These are phyloP conservation scores for Mythimna pallens DNA, from an alignment of 2,888 invertebrate genomes.

Conservation along the genomic window DNA sequence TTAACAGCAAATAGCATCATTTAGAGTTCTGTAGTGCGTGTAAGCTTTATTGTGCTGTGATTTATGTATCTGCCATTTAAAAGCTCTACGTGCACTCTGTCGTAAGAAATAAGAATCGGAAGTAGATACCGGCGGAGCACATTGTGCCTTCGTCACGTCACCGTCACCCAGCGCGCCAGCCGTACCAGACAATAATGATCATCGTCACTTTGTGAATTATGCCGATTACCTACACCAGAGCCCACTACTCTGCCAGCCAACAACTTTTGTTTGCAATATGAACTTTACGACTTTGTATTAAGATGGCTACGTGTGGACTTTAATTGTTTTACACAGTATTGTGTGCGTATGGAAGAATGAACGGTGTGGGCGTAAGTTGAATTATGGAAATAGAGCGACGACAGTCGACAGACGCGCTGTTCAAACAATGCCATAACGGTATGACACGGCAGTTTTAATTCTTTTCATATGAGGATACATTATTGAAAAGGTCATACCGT, in stretches of 20 bases:
- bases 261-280: slow-evolving; percentile 69
- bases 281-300: slow-evolving; percentile 73
- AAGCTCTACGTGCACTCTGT: not conserved
- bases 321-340: slow-evolving; percentile 62
- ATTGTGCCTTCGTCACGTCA: slow-evolving; percentile 36
- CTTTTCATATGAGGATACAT: slow-evolving; percentile 74
- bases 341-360: slow-evolving; percentile 78
- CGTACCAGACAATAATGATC: slow-evolving; percentile 54
- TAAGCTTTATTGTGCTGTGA: not conserved
- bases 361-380: slow-evolving; percentile 81
- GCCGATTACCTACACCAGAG: slow-evolving; percentile 72
- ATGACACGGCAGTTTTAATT: slow-evolving; percentile 80
- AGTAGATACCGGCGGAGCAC: slow-evolving; percentile 19
- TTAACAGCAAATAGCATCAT: not conserved
- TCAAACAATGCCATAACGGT: slow-evolving; percentile 87
- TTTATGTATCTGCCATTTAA: not conserved
- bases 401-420: slow-evolving; percentile 69
- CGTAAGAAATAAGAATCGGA: slow-evolving; percentile 29
- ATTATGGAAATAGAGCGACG: slow-evolving; percentile 87
- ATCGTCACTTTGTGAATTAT: slow-evolving; percentile 72
- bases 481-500: slow-evolving; percentile 71
- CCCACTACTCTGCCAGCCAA: slow-evolving; percentile 62
- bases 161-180: slow-evolving; percentile 18
- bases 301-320: slow-evolving; percentile 62
- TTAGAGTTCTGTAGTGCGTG: not conserved